phyloP scores from a whole-genome alignment of 2,113 vertebrate genomes.

The Aspidoscelis tigris region DNA sequence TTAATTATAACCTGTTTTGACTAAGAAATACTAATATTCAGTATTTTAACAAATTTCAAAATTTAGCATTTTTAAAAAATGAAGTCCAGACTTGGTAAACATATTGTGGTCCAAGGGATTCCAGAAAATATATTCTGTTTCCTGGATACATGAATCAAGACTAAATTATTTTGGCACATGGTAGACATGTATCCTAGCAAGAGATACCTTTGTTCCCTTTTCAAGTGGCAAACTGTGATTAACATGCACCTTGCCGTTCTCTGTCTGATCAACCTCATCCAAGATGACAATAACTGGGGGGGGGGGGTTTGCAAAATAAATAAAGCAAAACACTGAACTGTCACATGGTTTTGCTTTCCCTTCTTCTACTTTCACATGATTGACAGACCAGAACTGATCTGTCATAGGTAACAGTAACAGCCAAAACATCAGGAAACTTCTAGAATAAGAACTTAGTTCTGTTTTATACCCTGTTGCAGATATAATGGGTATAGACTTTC shows the following conservation, averaged over 20 bases:
- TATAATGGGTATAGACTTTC: not conserved
- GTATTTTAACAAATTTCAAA: not conserved
- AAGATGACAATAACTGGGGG: not conserved
- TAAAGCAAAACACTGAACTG: not conserved
- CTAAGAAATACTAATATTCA: not conserved
- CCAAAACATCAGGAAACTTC: not conserved
- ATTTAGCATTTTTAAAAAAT: not conserved
- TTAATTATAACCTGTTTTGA: not conserved
- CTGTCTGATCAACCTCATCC: not conserved
- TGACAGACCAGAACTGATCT: not conserved
- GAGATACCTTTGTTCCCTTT: not conserved
- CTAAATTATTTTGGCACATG: conserved; percentile 3
- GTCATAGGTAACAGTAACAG: not conserved
- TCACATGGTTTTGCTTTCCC: not conserved
- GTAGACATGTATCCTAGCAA: not conserved
- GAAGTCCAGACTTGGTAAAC: not conserved
- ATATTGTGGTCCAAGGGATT: conserved; percentile 4
- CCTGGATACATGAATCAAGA: not conserved
- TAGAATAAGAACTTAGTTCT: not conserved
- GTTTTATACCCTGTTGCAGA: not conserved
- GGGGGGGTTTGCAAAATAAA: not conserved
- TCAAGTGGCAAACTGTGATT: not conserved
- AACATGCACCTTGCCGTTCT: conserved; percentile 13
- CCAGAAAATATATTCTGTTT: not conserved
- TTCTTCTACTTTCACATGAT: not conserved